Percentiles rank a stretch among this genome's conserved stretches.
Evolutionary conservation across 37 sponge, comb jelly and placozoan genomes (phyloP).

Genomic region (Bolinopsis microptera): DNA sequence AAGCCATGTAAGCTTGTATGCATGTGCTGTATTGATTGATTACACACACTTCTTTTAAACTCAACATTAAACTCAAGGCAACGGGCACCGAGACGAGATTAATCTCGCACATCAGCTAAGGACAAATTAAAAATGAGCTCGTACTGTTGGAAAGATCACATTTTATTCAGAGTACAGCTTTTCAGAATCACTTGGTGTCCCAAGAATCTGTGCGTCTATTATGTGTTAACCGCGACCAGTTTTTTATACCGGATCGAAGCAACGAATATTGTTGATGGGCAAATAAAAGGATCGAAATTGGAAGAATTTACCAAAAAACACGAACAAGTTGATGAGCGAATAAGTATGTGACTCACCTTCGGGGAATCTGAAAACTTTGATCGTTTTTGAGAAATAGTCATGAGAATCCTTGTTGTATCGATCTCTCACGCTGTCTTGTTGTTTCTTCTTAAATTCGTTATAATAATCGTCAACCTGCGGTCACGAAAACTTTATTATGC

Average conservation of each 20-base stretch:
- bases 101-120: neutral
- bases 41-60: neutral
- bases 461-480: constrained; percentile 18
- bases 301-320: too few relatives aligned
- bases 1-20: neutral
- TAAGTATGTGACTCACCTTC: too few relatives aligned
- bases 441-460: neutral
- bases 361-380: constrained; percentile 7
- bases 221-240: too few relatives aligned
- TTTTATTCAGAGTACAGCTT: too few relatives aligned
- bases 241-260: too few relatives aligned
- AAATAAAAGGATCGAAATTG: too few relatives aligned
- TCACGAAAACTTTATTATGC: too few relatives aligned
- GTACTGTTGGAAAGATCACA: neutral
- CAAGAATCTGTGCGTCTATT: too few relatives aligned
- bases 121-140: neutral
- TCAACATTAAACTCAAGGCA: neutral
- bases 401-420: neutral
- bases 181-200: too few relatives aligned
- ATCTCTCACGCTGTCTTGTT: neutral
- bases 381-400: constrained; percentile 2
- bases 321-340: too few relatives aligned
- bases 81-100: neutral
- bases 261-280: too few relatives aligned
- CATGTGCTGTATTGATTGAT: neutral